Evolutionary conservation across 2,888 invertebrate genomes (phyloP).

Genomic region (Hybos culiciformis): DNA sequence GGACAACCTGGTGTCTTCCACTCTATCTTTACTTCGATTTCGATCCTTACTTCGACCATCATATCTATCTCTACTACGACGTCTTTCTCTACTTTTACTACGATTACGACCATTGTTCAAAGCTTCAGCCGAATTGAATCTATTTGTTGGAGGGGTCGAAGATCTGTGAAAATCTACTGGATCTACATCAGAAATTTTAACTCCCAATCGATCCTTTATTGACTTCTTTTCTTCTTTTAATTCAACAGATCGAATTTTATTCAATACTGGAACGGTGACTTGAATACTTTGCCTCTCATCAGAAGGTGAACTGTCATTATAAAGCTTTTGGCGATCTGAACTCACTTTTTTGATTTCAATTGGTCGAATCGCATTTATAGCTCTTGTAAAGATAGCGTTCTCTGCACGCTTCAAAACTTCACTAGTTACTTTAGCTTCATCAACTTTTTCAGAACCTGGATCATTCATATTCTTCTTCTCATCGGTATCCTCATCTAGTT

Average conservation of each 20-base stretch:
- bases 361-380: slow-evolving; percentile 64
- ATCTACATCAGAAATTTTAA: too few relatives aligned
- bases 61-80: background rate
- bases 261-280: slow-evolving; percentile 41
- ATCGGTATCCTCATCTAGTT: slow-evolving; percentile 55
- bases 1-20: too few relatives aligned
- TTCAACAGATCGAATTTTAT: too few relatives aligned
- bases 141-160: too few relatives aligned
- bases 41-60: background rate
- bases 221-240: slow-evolving; percentile 38
- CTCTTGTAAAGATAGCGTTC: slow-evolving; percentile 82
- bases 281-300: slow-evolving; percentile 30
- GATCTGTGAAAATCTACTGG: too few relatives aligned
- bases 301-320: slow-evolving; percentile 28
- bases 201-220: slow-evolving; percentile 66
- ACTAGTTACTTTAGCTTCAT: slow-evolving; percentile 60
- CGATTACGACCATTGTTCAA: background rate
- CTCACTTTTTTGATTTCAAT: slow-evolving; percentile 64
- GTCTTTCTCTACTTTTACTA: background rate
- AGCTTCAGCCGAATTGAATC: background rate
- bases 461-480: slow-evolving; percentile 25
- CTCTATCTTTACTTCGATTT: background rate
- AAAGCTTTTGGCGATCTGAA: slow-evolving; percentile 49
- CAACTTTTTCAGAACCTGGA: slow-evolving; percentile 27
- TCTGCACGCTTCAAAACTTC: slow-evolving; percentile 84